Evolutionary conservation across 2,888 invertebrate genomes (phyloP).

Genomic region (Zele albiditarsus): DNA sequence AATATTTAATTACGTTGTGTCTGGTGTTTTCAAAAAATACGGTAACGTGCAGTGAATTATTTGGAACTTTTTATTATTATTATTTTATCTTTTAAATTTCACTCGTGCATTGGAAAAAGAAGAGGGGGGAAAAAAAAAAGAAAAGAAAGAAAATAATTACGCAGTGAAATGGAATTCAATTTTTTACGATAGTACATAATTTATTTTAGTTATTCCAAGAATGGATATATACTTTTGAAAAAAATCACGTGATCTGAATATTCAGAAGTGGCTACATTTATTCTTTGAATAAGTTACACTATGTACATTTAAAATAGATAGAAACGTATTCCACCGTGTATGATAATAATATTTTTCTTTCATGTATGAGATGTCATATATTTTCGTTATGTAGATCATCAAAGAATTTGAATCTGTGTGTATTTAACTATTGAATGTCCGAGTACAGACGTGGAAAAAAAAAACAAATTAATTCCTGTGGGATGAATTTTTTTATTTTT

Average conservation of each 20-base stretch:
- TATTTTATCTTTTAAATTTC: not conserved
- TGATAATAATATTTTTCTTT: not conserved
- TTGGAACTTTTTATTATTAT: not conserved
- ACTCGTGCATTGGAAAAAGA: too few relatives aligned
- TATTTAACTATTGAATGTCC: not conserved
- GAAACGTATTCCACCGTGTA: not conserved
- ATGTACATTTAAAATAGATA: not conserved
- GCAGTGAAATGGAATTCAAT: not conserved
- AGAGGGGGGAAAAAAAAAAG: constrained; percentile 38
- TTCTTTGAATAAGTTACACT: not conserved
- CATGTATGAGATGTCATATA: not conserved
- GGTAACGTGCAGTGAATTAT: too few relatives aligned
- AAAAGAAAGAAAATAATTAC: constrained; percentile 24
- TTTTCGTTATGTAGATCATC: not conserved
- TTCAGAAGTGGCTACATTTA: constrained; percentile 23
- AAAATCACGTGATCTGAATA: constrained; percentile 45
- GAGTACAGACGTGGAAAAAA: not conserved
- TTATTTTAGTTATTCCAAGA: constrained; percentile 46
- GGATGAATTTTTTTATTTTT: not conserved
- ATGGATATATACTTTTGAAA: constrained; percentile 31
- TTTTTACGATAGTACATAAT: constrained; percentile 47
- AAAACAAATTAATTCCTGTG: not conserved
- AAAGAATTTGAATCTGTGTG: not conserved
- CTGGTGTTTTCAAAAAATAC: too few relatives aligned
- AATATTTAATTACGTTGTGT: too few relatives aligned